Base-by-base conservation (phyloP, 2,797 vertebrate species). In the Acanthopagrus latus region DNA sequence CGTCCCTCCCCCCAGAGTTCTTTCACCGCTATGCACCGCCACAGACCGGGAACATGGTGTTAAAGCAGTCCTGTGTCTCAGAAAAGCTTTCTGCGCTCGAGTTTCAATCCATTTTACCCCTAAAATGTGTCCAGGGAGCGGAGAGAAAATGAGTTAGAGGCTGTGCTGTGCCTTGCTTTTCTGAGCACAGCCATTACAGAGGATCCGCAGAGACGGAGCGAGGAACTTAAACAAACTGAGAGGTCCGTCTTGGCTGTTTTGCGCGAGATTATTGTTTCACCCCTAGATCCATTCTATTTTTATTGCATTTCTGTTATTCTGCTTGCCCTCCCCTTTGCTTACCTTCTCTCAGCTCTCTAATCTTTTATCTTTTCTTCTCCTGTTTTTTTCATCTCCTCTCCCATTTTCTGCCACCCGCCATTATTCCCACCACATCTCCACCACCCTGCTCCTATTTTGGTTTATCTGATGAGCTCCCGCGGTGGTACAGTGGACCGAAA, bases 61-160 rank as follows among this genome's bases (percentile, higher is more conserved):
- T 86, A 78, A 74, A 88, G 78, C 71, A 64, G 74, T 78, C 81
- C 57, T 75, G 72, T 75, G 73, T 86, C 78, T 82, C 74, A 44
- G 66, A 83, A 82, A 89, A 88, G 82, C 83, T 88, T 88, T 86
- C 83, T 83, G 82, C 48, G 66, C 76, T 82, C 0, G 21, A 76
- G 79, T 88, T 91, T 80, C 87, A 86, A 91, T 92, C 88, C 84
- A 89, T 91, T 91, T 86, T 78, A 75, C 71, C 68, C 64, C 76
- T 90, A 85, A 93, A 91, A 88, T 76, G 85, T 43, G 74, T 89
- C 88, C 59, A 64, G 90, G 89, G 91, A 93, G 74, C 73, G 3
- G 29, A 33, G 66, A 75, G 77, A 82, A 87, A 93, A 91, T 84
- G 80, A 92, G 86, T 92, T 88, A 75, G 64, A 81, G 81, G 41